phyloP scores from a whole-genome alignment of 2,888 invertebrate species.

The Erannis defoliaria region DNA sequence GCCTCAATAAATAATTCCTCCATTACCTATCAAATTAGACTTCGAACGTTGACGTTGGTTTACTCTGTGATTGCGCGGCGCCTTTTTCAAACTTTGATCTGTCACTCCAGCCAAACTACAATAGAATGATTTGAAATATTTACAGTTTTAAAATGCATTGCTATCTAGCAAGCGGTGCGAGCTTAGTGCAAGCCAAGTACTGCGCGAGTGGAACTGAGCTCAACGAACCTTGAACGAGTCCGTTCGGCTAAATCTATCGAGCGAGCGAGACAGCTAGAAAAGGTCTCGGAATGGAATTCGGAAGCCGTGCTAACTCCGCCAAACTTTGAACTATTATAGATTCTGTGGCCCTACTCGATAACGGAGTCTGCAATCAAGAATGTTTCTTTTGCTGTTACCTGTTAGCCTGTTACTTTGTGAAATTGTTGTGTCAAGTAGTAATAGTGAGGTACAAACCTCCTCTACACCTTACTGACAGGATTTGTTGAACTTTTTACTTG shows the following conservation, averaged over 20 bases:
- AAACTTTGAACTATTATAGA: neutral
- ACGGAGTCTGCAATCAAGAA: too few species aligned
- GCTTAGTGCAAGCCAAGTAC: constrained; percentile 3
- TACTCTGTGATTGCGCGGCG: neutral
- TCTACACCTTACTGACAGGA: too few species aligned
- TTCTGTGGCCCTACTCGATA: too few species aligned
- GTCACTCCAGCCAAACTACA: neutral
- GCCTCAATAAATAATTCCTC: constrained; percentile 9
- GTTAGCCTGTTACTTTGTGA: too few species aligned
- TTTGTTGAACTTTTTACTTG: too few species aligned
- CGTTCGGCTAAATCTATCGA: neutral
- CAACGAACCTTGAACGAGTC: constrained; percentile 3
- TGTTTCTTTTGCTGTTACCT: too few species aligned
- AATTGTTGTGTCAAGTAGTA: too few species aligned
- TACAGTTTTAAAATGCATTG: neutral
- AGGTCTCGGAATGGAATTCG: neutral
- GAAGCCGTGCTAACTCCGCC: neutral
- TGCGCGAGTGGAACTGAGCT: neutral
- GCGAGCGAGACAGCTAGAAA: constrained; percentile 1
- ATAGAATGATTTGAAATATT: neutral
- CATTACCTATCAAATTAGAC: neutral
- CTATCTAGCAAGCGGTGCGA: constrained; percentile 2
- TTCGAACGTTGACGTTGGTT: neutral
- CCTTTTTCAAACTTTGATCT: neutral
- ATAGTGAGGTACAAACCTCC: too few species aligned